Percentiles rank a stretch among this genome's conserved stretches.
These are phyloP conservation scores for Knipowitschia caucasica DNA, from an alignment of 2,797 vertebrate genomes.

Conservation along the genomic window DNA sequence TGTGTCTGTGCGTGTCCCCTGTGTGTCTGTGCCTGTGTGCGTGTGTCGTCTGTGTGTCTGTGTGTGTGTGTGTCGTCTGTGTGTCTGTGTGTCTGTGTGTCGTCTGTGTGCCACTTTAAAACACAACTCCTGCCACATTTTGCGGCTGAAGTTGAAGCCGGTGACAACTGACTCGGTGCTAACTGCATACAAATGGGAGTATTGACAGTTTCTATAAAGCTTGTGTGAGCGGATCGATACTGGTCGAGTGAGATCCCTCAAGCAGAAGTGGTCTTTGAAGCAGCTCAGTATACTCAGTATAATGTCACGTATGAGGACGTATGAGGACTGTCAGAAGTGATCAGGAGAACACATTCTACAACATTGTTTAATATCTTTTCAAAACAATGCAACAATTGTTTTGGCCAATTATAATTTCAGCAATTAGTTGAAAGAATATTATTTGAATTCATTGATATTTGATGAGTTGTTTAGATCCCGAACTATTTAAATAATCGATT, in stretches of 20 bases:
- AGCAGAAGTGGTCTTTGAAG: constrained; percentile 3
- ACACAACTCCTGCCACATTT: not conserved
- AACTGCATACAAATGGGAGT: not conserved
- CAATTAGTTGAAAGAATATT: no score
- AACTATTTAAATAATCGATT: no score
- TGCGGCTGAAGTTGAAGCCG: not conserved
- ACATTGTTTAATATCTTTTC: not conserved
- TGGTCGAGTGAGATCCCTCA: constrained; percentile 6
- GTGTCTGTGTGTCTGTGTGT: no score
- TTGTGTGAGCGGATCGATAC: constrained; percentile 7
- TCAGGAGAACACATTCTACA: not conserved
- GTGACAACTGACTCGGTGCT: constrained; percentile 7
- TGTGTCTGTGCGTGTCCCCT: no score
- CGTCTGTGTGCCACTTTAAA: no score
- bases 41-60: no score
- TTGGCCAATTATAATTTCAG: no score
- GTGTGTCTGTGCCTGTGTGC: no score
- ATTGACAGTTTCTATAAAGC: constrained; percentile 6
- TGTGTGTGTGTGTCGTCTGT: no score
- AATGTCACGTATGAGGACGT: not conserved
- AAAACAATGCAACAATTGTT: not conserved
- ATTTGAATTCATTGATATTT: no score
- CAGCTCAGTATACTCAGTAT: not conserved
- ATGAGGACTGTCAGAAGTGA: not conserved
- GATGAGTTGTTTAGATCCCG: no score